These are phyloP conservation scores for Leptoclinus maculatus DNA, from an alignment of 2,797 vertebrate genomes.

Conservation along the genomic window DNA sequence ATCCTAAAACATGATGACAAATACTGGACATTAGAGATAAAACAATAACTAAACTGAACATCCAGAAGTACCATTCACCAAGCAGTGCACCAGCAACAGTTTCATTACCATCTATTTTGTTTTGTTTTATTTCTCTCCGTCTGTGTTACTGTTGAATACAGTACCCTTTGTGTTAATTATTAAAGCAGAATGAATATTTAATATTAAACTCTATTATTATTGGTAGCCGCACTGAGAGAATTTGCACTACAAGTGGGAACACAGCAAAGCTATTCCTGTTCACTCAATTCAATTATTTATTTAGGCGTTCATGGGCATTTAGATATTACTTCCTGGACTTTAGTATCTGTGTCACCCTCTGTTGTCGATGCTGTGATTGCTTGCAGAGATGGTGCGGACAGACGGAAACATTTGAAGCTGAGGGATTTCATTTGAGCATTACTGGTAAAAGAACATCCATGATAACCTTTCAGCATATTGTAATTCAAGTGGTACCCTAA, in stretches of 20 bases:
- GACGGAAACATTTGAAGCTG: conserved; percentile 20
- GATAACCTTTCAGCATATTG: not conserved
- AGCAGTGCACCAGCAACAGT: conserved; percentile 73
- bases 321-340: conserved; percentile 16
- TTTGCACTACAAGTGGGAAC: conserved; percentile 69
- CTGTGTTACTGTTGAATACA: conserved; percentile 28
- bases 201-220: conserved; percentile 15
- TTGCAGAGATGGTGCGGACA: conserved; percentile 72
- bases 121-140: conserved; percentile 40
- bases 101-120: conserved; percentile 47
- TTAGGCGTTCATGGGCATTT: conserved; percentile 21
- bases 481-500: not conserved
- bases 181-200: conserved; percentile 26
- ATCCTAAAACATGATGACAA: conserved; percentile 36
- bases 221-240: conserved; percentile 55
- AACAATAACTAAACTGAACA: conserved; percentile 36
- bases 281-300: conserved; percentile 29
- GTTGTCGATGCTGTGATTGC: conserved; percentile 53
- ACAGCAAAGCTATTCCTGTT: conserved; percentile 59
- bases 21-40: conserved; percentile 36
- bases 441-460: not conserved
- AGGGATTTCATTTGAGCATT: not conserved
- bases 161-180: conserved; percentile 24
- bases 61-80: conserved; percentile 40
- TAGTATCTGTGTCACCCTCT: conserved; percentile 18